Percentiles rank a stretch among this genome's conserved stretches.
These are phyloP conservation scores for Lates calcarifer DNA, from an alignment of 2,113 vertebrate genomes.

Conservation along the genomic window DNA sequence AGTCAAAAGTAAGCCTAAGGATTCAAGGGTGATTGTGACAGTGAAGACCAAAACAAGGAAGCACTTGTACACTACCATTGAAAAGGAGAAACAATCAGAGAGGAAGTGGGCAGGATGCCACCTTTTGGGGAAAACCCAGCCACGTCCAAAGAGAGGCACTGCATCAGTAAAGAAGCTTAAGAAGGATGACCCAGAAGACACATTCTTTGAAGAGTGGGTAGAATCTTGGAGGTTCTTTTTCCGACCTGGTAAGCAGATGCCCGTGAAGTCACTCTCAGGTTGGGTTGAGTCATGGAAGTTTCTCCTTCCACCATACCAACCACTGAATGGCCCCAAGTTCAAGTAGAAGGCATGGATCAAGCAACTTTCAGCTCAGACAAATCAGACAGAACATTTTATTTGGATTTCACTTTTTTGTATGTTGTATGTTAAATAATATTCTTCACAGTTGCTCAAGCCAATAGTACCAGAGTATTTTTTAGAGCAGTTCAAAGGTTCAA, in stretches of 20 bases:
- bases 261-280: constrained; percentile 27
- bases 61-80: constrained; percentile 36
- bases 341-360: background rate
- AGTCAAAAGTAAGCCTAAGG: constrained; percentile 3
- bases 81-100: constrained; percentile 43
- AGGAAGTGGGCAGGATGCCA: constrained; percentile 66
- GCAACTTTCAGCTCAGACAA: background rate
- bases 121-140: constrained; percentile 72
- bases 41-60: constrained; percentile 21
- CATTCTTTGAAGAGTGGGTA: constrained; percentile 62
- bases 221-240: constrained; percentile 73
- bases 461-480: too few relatives aligned
- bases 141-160: constrained; percentile 39
- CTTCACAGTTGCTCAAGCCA: too few relatives aligned
- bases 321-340: background rate
- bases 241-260: background rate
- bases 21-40: constrained; percentile 16
- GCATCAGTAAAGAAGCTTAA: background rate
- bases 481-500: too few relatives aligned
- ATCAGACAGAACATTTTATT: background rate
- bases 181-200: constrained; percentile 18
- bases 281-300: constrained; percentile 79
- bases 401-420: too few relatives aligned
- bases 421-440: too few relatives aligned
- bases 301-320: constrained; percentile 48